Percentiles rank a stretch among this genome's conserved stretches.
Evolutionary conservation across 2,888 invertebrate species (phyloP).

Genomic region (Catotricha subobsoleta): DNA sequence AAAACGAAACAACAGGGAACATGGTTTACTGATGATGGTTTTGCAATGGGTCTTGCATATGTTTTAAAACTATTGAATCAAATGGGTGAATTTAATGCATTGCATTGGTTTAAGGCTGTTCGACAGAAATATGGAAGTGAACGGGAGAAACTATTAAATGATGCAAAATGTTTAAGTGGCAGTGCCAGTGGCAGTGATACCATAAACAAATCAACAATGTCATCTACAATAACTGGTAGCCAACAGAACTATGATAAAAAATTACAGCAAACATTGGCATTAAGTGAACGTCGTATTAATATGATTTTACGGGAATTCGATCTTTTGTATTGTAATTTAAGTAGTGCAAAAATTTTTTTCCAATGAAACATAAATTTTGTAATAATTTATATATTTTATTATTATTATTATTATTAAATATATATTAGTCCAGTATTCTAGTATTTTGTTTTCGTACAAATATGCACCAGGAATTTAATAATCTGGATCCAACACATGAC

Average conservation of each 20-base stretch:
- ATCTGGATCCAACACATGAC: too few species aligned
- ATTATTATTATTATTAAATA: neutral
- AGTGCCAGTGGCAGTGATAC: constrained; percentile 16
- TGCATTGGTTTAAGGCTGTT: constrained; percentile 91
- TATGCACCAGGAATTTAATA: too few species aligned
- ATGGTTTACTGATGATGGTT: constrained; percentile 95
- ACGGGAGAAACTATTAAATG: constrained; percentile 34
- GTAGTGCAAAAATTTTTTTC: constrained; percentile 91
- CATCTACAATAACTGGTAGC: constrained; percentile 50
- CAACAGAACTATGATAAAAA: constrained; percentile 40
- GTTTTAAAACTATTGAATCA: constrained; percentile 81
- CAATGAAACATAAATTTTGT: constrained; percentile 29
- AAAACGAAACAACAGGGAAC: constrained; percentile 57
- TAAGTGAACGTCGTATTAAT: constrained; percentile 72
- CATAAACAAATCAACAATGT: too few species aligned
- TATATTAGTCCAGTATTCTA: too few species aligned
- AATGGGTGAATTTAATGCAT: constrained; percentile 66
- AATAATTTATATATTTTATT: neutral
- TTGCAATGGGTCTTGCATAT: constrained; percentile 89
- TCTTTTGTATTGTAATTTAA: constrained; percentile 75
- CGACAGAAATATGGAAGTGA: constrained; percentile 52
- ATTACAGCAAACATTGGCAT: constrained; percentile 75
- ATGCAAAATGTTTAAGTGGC: constrained; percentile 26
- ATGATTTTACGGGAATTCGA: constrained; percentile 69
- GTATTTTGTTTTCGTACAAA: too few species aligned